Percentiles rank a stretch among this genome's conserved stretches.
Evolutionary conservation across 1,140 invertebrate genomes (phyloP).

Genomic region (Megalonaias nervosa): DNA sequence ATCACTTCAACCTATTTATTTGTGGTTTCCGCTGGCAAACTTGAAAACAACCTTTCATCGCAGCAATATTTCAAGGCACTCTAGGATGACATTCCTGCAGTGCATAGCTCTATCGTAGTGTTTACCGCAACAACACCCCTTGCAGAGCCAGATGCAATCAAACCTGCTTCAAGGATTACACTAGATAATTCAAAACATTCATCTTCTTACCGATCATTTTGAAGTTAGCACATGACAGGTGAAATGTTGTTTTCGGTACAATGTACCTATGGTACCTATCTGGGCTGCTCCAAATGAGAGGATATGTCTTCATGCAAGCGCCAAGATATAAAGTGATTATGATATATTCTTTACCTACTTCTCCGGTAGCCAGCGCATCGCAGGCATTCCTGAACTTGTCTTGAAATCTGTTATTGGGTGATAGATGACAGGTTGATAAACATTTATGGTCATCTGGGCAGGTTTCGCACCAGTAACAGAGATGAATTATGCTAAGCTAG

Average conservation of each 20-base stretch:
- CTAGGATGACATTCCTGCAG: slow-evolving; percentile 31
- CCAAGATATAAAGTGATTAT: slow-evolving; percentile 47
- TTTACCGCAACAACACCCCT: slow-evolving; percentile 35
- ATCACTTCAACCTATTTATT: background rate
- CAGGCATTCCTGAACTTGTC: slow-evolving; percentile 40
- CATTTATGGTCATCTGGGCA: slow-evolving; percentile 35
- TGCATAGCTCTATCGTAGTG: slow-evolving; percentile 39
- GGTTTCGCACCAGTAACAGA: slow-evolving; percentile 28
- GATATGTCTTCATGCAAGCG: slow-evolving; percentile 49
- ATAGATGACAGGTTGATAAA: slow-evolving; percentile 46
- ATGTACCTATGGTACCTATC: slow-evolving; percentile 43
- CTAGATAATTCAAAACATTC: slow-evolving; percentile 29
- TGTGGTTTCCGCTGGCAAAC: background rate
- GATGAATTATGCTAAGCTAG: slow-evolving; percentile 33
- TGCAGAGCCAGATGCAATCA: slow-evolving; percentile 35
- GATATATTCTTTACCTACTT: slow-evolving; percentile 41
- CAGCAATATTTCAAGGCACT: slow-evolving; percentile 20
- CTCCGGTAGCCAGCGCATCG: slow-evolving; percentile 24
- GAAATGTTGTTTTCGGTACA: slow-evolving; percentile 38
- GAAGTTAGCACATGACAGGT: slow-evolving; percentile 39
- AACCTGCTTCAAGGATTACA: slow-evolving; percentile 32
- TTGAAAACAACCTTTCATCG: too few relatives aligned
- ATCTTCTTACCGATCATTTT: slow-evolving; percentile 50
- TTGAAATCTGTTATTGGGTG: slow-evolving; percentile 41
- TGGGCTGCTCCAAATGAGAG: slow-evolving; percentile 40